Evolutionary conservation across 2,113 vertebrate species (phyloP), one percentile per base, ranked within the genome.

Genomic region (Globicephala melas): DNA sequence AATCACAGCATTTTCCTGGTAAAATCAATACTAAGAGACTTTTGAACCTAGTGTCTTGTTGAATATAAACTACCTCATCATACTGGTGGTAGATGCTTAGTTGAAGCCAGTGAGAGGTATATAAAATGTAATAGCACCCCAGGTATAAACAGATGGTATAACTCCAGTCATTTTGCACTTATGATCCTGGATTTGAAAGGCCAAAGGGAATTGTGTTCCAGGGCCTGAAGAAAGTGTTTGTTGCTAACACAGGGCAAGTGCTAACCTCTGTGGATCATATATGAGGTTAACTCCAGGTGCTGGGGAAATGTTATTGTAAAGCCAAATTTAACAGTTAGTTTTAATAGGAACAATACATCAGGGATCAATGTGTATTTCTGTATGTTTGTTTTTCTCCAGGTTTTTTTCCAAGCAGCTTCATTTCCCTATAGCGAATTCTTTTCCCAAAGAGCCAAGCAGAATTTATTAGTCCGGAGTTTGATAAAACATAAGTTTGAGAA

Each of bases 41-140:
- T 96, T 96, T 95, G 94, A 83, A 80, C 28, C 68, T 62, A 44
- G 55, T 20, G 38, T 91, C 82, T 67, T 92, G 7, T 71, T 95
- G 96, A 98, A 96, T 95, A 89, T 92, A 97, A 97, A 93, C 94
- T 71, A 96, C 38, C 70, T 96, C 73, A 97, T 97, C 96, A 93
- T 63, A 50, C 28, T 71, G 2, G 15, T 86, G 14, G 89, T 94
- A 87, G 81, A 93, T 79, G 55, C 62, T 96, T 95, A 79, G 77
- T 83, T 88, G 65, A 95, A 97, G 50, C 73, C 79, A 96, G 77
- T 65, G 63, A 95, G 93, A 97, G 58, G 73, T 96, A 50, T 84
- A 96, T 96, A 97, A 96, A 97, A 89, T 28, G 44, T 88, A 97
- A 96, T 53, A 41, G 79, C 67, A 95, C 89, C 53, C 82, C 44